These are phyloP conservation scores for Hyles lineata DNA, from an alignment of 2,888 invertebrate species.

Conservation along the genomic window DNA sequence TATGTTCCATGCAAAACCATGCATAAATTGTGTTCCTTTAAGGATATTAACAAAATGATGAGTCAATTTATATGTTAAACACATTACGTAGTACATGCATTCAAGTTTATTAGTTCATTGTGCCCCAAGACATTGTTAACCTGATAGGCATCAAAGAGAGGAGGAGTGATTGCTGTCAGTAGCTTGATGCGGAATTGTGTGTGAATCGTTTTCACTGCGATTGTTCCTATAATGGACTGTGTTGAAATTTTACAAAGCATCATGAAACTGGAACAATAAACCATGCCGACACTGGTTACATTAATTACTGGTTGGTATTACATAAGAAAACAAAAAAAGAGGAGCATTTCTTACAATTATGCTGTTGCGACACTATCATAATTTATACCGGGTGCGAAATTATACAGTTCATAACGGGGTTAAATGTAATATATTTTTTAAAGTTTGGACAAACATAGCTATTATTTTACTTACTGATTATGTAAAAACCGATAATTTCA, in stretches of 20 bases:
- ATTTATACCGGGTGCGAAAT: slow-evolving; percentile 5
- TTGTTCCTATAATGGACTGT: slow-evolving; percentile 29
- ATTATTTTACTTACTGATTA: no score
- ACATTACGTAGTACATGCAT: neutral
- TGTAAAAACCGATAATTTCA: no score
- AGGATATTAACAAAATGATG: neutral
- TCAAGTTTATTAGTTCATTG: slow-evolving; percentile 14
- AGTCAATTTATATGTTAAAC: slow-evolving; percentile 10
- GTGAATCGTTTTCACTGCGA: slow-evolving; percentile 27
- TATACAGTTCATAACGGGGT: neutral
- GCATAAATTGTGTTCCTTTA: neutral
- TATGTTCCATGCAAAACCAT: neutral
- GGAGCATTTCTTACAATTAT: slow-evolving; percentile 26
- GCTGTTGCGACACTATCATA: slow-evolving; percentile 1
- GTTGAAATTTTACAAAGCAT: slow-evolving; percentile 43
- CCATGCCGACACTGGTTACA: slow-evolving; percentile 47
- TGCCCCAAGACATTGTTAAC: slow-evolving; percentile 19
- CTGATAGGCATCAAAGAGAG: slow-evolving; percentile 21
- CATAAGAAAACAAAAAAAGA: slow-evolving; percentile 40
- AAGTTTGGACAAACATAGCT: no score
- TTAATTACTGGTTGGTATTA: slow-evolving; percentile 47
- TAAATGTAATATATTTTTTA: neutral
- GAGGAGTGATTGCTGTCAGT: slow-evolving; percentile 22
- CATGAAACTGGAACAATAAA: slow-evolving; percentile 47
- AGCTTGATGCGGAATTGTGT: slow-evolving; percentile 21